Evolutionary conservation across 2,113 vertebrate species (phyloP), one percentile per base, ranked within the genome.

Genomic region (Phalacrocorax pelagicus): DNA sequence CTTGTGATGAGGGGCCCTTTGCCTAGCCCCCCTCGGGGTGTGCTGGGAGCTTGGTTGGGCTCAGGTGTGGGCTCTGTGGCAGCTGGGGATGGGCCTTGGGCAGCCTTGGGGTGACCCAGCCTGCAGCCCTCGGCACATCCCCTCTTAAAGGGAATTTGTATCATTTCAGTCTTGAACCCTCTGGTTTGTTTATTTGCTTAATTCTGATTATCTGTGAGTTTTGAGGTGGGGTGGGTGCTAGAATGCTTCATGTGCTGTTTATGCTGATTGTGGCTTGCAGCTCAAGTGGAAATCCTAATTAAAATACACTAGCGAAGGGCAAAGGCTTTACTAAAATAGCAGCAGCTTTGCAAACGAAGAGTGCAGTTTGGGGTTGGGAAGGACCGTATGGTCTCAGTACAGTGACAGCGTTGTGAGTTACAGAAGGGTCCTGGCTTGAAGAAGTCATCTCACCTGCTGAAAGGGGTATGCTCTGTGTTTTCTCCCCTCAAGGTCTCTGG

Each of bases 401-500:
- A 20, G 20, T 4, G 15, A 38, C 49, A 57, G 16, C 0, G 0
- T 2, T 11, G 15, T 36, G 47, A 47, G 77, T 19, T 57, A 14
- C 19, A 19, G 72, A 16, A 40, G 26, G 15, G 23, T 46, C 42
- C 26, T 42, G 27, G 9, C 46, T 30, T 29, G 46, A 40, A 42
- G 55, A 29, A 19, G 8, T 52, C 10, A 7, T 40, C 18, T 40
- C 36, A 13, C 10, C 24, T 29, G 8, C 86, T 67, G 16, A 87
- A 13, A 12, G 12, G 10, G 8, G 5, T 9, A 1, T 47, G 10
- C 3, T 5, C 38, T 47, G 6, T 22, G 13, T 8, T 46, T 59
- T 95, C 46, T 87, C 83, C 49, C 29, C 67, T 11, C 32, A 79
- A 99, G 99, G 98, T 99, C 99, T 6, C 93, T 99, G 95, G 99